Evolutionary conservation across 2,888 invertebrate species (phyloP).

Genomic region (Mimumesa dahlbomi): DNA sequence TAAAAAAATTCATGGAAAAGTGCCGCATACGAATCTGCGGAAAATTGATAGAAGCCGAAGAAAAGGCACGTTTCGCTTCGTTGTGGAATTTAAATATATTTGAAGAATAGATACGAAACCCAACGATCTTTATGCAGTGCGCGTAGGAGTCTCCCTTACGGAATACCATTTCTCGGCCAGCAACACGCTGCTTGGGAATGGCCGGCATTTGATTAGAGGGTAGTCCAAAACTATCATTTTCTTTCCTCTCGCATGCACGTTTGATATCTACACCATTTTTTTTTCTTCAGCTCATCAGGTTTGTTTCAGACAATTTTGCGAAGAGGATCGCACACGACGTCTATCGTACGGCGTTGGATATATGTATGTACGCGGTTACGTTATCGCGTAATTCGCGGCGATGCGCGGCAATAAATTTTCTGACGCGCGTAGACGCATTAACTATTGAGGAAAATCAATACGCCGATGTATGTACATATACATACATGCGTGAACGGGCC

Average conservation of each 20-base stretch:
- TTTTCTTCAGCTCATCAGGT: constrained; percentile 8
- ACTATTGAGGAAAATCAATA: constrained; percentile 24
- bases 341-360: neutral
- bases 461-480: constrained; percentile 4
- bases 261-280: constrained; percentile 12
- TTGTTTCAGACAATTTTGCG: constrained; percentile 12
- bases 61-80: constrained; percentile 36
- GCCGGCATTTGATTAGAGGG: constrained; percentile 66
- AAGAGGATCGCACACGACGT: neutral
- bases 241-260: constrained; percentile 23
- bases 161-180: constrained; percentile 45
- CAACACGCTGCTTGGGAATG: constrained; percentile 46
- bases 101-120: constrained; percentile 38
- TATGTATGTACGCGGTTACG: neutral
- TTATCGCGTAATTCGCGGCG: neutral
- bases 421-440: neutral
- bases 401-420: neutral
- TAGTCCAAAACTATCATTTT: constrained; percentile 22
- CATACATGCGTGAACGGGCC: constrained; percentile 14
- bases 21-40: constrained; percentile 26
- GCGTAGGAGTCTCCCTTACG: constrained; percentile 52
- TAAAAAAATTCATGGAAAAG: constrained; percentile 19
- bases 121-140: constrained; percentile 62
- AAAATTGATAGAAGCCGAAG: constrained; percentile 34
- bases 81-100: constrained; percentile 54